Evolutionary conservation across 1,140 invertebrate genomes (phyloP).

Genomic region (Drosophila ercepeae): DNA sequence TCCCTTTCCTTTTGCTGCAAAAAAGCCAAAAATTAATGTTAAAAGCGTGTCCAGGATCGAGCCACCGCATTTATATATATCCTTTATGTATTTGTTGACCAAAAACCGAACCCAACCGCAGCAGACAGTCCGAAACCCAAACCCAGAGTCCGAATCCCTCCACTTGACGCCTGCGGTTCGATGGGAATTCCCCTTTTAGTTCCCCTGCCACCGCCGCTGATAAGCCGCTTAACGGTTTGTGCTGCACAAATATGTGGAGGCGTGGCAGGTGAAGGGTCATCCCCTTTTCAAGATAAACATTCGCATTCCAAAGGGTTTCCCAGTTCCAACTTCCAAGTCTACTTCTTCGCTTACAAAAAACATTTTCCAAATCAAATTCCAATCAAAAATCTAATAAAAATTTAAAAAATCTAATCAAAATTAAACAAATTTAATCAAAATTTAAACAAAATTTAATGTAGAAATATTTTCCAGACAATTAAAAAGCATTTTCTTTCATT

Average conservation of each 20-base stretch:
- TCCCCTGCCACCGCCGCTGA: not conserved
- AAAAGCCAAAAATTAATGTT: slow-evolving; percentile 28
- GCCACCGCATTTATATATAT: not conserved
- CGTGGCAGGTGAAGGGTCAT: too few relatives aligned
- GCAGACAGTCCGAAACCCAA: slow-evolving; percentile 12
- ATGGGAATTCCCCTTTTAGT: slow-evolving; percentile 12
- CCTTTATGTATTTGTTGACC: slow-evolving; percentile 9
- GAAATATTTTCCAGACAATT: not conserved
- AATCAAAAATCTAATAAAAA: too few relatives aligned
- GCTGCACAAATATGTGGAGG: slow-evolving; percentile 31
- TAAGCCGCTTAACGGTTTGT: slow-evolving; percentile 45
- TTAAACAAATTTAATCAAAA: too few relatives aligned
- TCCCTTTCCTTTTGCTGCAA: too few relatives aligned
- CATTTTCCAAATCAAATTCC: too few relatives aligned
- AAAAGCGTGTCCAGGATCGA: slow-evolving; percentile 5
- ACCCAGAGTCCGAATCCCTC: slow-evolving; percentile 3
- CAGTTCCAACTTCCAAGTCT: too few relatives aligned
- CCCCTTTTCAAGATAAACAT: too few relatives aligned
- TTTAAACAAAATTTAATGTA: too few relatives aligned
- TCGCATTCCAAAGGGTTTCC: not conserved
- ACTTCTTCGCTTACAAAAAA: too few relatives aligned
- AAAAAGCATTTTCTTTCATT: not conserved
- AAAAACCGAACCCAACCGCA: slow-evolving; percentile 17
- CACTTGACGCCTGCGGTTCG: slow-evolving; percentile 41
- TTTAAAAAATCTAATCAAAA: too few relatives aligned